A percentile compares a stretch with the other conserved stretches of the same genome.
These are phyloP conservation scores for Centruroides sculpturatus DNA, from an alignment of 1,140 invertebrate genomes.

Conservation along the genomic window DNA sequence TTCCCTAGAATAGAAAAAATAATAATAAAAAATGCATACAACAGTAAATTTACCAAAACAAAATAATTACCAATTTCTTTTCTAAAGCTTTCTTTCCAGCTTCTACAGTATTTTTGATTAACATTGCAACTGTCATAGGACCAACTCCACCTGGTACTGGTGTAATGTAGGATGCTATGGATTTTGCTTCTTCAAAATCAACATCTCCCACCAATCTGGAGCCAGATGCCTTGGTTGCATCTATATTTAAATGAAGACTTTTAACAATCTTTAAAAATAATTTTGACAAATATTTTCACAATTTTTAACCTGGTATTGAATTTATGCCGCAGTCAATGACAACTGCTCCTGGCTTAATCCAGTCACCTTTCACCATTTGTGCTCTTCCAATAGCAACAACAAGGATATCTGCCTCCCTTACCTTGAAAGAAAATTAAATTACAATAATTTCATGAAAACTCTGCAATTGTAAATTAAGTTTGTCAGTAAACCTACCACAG, in stretches of 20 bases:
- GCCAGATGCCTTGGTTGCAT: slow-evolving; percentile 66
- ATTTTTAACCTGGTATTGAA: slow-evolving; percentile 58
- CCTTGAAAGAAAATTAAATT: slow-evolving; percentile 22
- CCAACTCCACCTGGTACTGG: slow-evolving; percentile 97
- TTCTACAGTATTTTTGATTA: slow-evolving; percentile 86
- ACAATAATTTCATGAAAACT: too few species aligned
- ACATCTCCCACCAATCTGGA: slow-evolving; percentile 90
- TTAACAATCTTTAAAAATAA: too few species aligned
- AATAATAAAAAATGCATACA: too few species aligned
- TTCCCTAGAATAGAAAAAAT: too few species aligned
- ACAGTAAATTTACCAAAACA: too few species aligned
- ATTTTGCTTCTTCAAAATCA: slow-evolving; percentile 58
- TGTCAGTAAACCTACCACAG: slow-evolving; percentile 41
- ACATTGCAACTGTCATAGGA: slow-evolving; percentile 98
- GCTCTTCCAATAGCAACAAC: slow-evolving; percentile 88
- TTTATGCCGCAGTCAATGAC: slow-evolving; percentile 99
- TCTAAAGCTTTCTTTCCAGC: slow-evolving; percentile 39
- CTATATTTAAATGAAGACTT: slow-evolving; percentile 32
- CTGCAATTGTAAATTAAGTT: too few species aligned
- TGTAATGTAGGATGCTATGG: slow-evolving; percentile 49
- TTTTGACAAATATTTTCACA: not conserved
- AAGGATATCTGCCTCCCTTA: slow-evolving; percentile 73
- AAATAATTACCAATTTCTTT: not conserved
- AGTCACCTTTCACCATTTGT: slow-evolving; percentile 82
- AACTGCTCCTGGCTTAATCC: slow-evolving; percentile 95